A percentile compares a stretch with the other conserved stretches of the same genome.
Conservation (phyloP, 2,113 vertebrate genomes). For the Rhipidura dahli region DNA sequence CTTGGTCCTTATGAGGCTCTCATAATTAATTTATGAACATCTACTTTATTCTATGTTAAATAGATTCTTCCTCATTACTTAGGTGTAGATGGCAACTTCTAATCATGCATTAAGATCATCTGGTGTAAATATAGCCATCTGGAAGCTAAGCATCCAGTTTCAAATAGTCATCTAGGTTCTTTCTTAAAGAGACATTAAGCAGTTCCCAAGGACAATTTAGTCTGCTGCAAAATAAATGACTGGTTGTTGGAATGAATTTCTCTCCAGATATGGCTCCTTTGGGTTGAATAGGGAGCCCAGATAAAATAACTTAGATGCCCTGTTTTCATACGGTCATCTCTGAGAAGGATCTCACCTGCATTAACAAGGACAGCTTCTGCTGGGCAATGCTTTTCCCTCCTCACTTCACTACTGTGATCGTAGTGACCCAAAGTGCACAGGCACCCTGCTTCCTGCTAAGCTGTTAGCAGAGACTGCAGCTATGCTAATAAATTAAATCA, state of each 20-base stretch:
- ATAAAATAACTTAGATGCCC: not conserved
- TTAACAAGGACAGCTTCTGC: not conserved
- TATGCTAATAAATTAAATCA: not conserved
- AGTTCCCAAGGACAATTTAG: not conserved
- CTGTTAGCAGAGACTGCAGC: not conserved
- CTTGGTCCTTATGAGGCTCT: not conserved
- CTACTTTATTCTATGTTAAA: constrained; percentile 2
- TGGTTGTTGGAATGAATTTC: not conserved
- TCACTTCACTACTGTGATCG: rapidly evolving
- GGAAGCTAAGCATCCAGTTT: not conserved
- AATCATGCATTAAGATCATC: constrained; percentile 2
- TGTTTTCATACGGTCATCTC: not conserved
- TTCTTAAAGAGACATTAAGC: not conserved
- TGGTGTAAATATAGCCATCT: constrained; percentile 8
- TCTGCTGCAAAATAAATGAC: not conserved
- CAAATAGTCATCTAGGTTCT: not conserved
- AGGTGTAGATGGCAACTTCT: not conserved
- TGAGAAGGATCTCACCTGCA: not conserved
- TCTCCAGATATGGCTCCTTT: not conserved
- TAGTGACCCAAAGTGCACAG: not conserved
- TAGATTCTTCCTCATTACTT: constrained; percentile 28
- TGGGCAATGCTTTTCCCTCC: not conserved
- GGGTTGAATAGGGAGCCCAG: not conserved
- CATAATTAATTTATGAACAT: constrained; percentile 27
- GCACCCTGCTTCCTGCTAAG: not conserved